Conservation (phyloP, 1,140 invertebrate species). For the Drosophila trapezifrons region DNA sequence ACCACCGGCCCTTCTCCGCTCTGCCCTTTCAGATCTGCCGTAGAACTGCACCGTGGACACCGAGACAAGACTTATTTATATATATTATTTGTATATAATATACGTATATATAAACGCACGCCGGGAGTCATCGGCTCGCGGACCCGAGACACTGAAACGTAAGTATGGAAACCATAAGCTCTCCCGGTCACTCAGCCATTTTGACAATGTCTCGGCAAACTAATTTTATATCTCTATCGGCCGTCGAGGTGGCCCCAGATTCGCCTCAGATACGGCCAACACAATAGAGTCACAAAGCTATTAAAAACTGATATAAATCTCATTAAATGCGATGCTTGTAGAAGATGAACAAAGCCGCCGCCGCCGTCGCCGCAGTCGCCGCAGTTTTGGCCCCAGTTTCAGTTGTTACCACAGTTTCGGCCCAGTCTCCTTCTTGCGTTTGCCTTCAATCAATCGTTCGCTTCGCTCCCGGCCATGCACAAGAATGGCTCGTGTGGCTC, state of each 20-base stretch:
- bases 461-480: slow-evolving; percentile 69
- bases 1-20: slow-evolving; percentile 1
- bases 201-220: slow-evolving; percentile 66
- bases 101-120: slow-evolving; percentile 6
- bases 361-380: slow-evolving; percentile 14
- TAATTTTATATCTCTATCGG: slow-evolving; percentile 65
- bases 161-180: slow-evolving; percentile 22
- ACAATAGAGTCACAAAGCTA: slow-evolving; percentile 80
- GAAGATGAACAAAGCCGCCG: slow-evolving; percentile 74
- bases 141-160: slow-evolving; percentile 20
- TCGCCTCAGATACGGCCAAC: slow-evolving; percentile 48
- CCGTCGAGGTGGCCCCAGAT: slow-evolving; percentile 50
- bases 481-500: slow-evolving; percentile 62
- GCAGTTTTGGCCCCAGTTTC: not conserved
- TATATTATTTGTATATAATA: slow-evolving; percentile 1
- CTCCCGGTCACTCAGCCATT: slow-evolving; percentile 47
- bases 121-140: slow-evolving; percentile 9
- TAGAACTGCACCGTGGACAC: slow-evolving; percentile 13
- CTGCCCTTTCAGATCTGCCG: slow-evolving; percentile 19
- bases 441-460: slow-evolving; percentile 77
- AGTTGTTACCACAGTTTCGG: slow-evolving; percentile 6
- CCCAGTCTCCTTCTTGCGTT: slow-evolving; percentile 27
- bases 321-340: slow-evolving; percentile 80
- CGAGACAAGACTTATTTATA: slow-evolving; percentile 22
- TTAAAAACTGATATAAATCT: slow-evolving; percentile 82